Conservation (phyloP, 1,140 invertebrate genomes). For the Zophobas atratus region DNA sequence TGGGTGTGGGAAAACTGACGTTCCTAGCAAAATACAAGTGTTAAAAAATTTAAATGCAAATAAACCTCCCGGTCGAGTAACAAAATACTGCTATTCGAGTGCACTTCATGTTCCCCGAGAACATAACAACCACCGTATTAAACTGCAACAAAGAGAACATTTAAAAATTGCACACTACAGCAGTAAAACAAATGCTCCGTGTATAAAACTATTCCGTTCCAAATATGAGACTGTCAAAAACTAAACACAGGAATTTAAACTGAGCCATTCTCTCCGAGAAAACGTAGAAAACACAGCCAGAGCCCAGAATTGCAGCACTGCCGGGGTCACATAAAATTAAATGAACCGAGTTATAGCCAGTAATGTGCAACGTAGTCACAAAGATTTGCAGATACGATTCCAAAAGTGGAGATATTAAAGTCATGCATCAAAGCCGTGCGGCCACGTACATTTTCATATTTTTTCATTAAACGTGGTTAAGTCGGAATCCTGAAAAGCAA, state of each 20-base stretch:
- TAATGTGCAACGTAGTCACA: conserved; percentile 47
- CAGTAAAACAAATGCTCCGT: conserved; percentile 10
- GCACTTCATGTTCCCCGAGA: too few relatives aligned
- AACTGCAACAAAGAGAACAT: conserved; percentile 10
- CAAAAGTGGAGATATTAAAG: conserved; percentile 49
- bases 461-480: conserved; percentile 49
- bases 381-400: conserved; percentile 51
- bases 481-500: conserved; percentile 17
- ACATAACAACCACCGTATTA: not conserved
- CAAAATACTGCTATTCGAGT: too few relatives aligned
- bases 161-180: conserved; percentile 11
- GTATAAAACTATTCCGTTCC: conserved; percentile 27
- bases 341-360: conserved; percentile 49
- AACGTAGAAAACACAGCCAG: conserved; percentile 10
- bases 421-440: conserved; percentile 47
- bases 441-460: conserved; percentile 42
- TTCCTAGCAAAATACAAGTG: too few relatives aligned
- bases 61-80: too few relatives aligned
- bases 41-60: too few relatives aligned
- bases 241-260: conserved; percentile 28
- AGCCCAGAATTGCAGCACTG: conserved; percentile 44
- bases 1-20: too few relatives aligned
- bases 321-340: conserved; percentile 53
- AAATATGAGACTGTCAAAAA: conserved; percentile 33
- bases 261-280: conserved; percentile 20